A percentile compares a stretch with the other conserved stretches of the same genome.
phyloP scores from a whole-genome alignment of 2,113 vertebrate species.

The Prietella phreatophila region DNA sequence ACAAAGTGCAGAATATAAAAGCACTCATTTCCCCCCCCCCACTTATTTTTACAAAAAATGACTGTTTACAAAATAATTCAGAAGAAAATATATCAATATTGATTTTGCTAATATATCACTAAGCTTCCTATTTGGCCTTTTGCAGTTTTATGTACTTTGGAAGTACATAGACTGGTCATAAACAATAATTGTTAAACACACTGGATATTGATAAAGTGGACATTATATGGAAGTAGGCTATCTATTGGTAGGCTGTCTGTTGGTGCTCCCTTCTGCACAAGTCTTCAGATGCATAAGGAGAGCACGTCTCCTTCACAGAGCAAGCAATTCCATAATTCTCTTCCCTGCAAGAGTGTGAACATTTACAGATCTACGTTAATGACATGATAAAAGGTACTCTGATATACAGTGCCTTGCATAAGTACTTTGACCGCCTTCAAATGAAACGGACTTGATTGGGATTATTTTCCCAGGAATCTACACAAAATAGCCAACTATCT shows the following conservation, averaged over 20 bases:
- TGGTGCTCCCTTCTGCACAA: neutral
- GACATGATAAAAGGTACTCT: neutral
- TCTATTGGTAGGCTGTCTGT: neutral
- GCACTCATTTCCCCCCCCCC: neutral
- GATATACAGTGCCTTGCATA: neutral
- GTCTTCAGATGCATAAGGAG: neutral
- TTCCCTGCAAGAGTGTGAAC: neutral
- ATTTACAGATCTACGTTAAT: neutral
- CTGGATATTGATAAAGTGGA: neutral
- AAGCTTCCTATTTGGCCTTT: slow-evolving; percentile 1
- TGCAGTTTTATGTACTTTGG: neutral
- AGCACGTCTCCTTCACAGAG: neutral
- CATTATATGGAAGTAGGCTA: neutral
- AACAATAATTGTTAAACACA: neutral
- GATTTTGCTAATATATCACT: neutral
- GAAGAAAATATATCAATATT: slow-evolving; percentile 31
- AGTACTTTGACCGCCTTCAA: neutral
- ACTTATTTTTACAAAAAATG: slow-evolving; percentile 4
- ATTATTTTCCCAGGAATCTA: neutral
- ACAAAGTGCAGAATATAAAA: slow-evolving; percentile 31
- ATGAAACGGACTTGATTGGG: neutral
- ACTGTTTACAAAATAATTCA: slow-evolving; percentile 27
- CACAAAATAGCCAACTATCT: too few relatives aligned
- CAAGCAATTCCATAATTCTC: neutral
- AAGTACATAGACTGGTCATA: neutral